These are phyloP conservation scores for Drosophila lacicola DNA, from an alignment of 2,888 invertebrate genomes.

Conservation along the genomic window DNA sequence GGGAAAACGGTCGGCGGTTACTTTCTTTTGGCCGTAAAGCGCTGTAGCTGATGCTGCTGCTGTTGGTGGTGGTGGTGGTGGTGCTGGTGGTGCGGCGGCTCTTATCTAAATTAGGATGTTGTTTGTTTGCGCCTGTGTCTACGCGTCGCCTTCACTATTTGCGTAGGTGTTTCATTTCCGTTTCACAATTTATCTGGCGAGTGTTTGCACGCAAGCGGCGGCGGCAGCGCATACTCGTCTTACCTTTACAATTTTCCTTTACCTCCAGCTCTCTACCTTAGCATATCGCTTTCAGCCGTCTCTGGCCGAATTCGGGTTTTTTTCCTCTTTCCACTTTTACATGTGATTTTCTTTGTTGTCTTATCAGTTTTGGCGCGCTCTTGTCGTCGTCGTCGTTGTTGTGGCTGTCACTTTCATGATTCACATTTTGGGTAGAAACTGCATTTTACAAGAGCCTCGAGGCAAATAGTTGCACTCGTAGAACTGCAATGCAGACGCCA, in stretches of 20 bases:
- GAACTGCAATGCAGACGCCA: conserved; percentile 53
- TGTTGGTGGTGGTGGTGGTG: conserved; percentile 13
- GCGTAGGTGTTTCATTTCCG: conserved; percentile 84
- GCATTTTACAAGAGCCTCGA: conserved; percentile 50
- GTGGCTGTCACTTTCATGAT: conserved; percentile 45
- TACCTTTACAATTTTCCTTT: conserved; percentile 43
- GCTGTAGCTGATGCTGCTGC: conserved; percentile 24
- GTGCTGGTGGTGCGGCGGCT: conserved; percentile 39
- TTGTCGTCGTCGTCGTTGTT: conserved; percentile 2
- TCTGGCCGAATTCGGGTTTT: conserved; percentile 14
- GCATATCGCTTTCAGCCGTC: conserved; percentile 16
- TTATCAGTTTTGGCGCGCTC: conserved; percentile 65
- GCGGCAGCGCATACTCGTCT: conserved; percentile 38
- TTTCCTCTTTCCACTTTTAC: conserved; percentile 57
- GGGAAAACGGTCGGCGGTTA: conserved; percentile 42
- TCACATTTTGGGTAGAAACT: conserved; percentile 56
- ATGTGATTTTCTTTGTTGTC: conserved; percentile 67
- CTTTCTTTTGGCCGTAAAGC: conserved; percentile 70
- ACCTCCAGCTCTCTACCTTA: conserved; percentile 20
- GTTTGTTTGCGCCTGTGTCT: conserved; percentile 80
- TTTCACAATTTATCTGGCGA: conserved; percentile 76
- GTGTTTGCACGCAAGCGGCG: conserved; percentile 60
- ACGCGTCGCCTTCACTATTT: conserved; percentile 77
- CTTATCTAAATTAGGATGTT: conserved; percentile 82
- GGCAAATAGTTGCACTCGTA: conserved; percentile 11